Evolutionary conservation across 2,888 invertebrate genomes (phyloP).

Genomic region (Conistra vaccinii): DNA sequence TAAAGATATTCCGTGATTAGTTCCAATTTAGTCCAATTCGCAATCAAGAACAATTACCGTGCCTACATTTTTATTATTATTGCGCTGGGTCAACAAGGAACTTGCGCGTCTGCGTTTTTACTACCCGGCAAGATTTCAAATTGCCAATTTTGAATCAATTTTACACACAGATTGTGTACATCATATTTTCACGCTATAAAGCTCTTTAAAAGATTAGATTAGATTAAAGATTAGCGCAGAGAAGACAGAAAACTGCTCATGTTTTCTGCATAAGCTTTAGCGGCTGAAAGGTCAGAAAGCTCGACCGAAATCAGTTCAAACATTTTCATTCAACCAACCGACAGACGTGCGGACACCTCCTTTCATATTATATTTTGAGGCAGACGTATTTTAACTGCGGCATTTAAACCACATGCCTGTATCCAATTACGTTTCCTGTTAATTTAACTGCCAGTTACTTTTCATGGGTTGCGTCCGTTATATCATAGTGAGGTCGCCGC

Average conservation of each 20-base stretch:
- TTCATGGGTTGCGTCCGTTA: conserved; percentile 67
- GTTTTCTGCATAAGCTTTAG: neutral
- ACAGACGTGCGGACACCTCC: conserved; percentile 32
- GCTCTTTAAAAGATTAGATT: neutral
- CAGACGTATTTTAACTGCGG: conserved; percentile 61
- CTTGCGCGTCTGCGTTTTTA: conserved; percentile 13
- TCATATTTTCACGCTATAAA: neutral
- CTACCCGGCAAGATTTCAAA: neutral
- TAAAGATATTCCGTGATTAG: conserved; percentile 50
- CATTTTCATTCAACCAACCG: conserved; percentile 7
- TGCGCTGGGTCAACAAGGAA: conserved; percentile 39
- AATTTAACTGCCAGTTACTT: conserved; percentile 67
- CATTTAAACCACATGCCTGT: conserved; percentile 56
- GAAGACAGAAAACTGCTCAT: neutral
- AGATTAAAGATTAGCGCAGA: neutral
- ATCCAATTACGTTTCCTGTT: conserved; percentile 70
- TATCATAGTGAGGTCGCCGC: conserved; percentile 63
- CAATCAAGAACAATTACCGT: conserved; percentile 51
- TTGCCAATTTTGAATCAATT: conserved; percentile 30
- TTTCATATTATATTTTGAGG: conserved; percentile 43
- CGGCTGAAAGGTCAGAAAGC: neutral
- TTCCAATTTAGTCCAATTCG: conserved; percentile 50
- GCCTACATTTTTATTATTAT: conserved; percentile 47
- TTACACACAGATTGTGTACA: neutral
- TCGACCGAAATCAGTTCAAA: conserved; percentile 6